A percentile compares a stretch with the other conserved stretches of the same genome.
These are phyloP conservation scores for Sphaerodactylus townsendi DNA, from an alignment of 2,113 vertebrate species.

Conservation along the genomic window DNA sequence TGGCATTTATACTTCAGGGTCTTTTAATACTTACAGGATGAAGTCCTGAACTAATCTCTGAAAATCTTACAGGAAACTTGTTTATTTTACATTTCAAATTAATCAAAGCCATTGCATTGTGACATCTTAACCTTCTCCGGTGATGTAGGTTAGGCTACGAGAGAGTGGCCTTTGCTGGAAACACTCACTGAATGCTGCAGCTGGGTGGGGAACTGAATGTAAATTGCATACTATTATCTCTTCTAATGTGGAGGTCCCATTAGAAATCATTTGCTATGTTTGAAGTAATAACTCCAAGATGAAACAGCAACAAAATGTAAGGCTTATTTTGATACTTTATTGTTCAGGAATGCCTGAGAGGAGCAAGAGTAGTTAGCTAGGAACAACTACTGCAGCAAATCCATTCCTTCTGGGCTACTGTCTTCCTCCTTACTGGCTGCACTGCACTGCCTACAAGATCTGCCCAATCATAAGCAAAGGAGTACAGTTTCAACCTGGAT, in stretches of 20 bases:
- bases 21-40: not conserved
- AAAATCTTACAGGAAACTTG: not conserved
- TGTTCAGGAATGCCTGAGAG: not conserved
- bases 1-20: not conserved
- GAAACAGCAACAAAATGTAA: not conserved
- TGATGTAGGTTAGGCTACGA: not conserved
- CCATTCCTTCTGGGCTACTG: too few species aligned
- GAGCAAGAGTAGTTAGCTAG: too few species aligned
- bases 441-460: too few species aligned
- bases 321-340: not conserved
- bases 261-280: not conserved
- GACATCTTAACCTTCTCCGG: not conserved
- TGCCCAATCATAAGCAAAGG: too few species aligned
- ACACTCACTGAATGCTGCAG: not conserved
- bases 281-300: not conserved
- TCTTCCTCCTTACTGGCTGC: too few species aligned
- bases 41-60: not conserved
- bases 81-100: not conserved
- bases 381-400: too few species aligned
- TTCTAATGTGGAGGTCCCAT: not conserved
- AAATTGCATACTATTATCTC: not conserved
- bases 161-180: not conserved
- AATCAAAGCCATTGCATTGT: not conserved
- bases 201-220: not conserved
- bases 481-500: too few species aligned